Percentiles rank a stretch among this genome's conserved stretches.
phyloP scores from a whole-genome alignment of 2,113 vertebrate genomes.

The Mormyrus lacerda region DNA sequence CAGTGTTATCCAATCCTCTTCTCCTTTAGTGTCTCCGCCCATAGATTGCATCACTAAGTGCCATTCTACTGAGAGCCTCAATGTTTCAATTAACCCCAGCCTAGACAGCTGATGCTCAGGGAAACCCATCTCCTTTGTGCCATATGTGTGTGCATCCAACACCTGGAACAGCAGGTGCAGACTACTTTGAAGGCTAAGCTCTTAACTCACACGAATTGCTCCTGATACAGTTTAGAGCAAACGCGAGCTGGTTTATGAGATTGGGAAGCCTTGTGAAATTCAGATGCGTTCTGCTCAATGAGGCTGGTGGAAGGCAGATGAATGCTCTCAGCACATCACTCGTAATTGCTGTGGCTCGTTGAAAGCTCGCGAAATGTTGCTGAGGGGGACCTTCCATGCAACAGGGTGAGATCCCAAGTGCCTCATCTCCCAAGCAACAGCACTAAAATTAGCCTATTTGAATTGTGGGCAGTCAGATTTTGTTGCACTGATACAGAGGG shows the following conservation, averaged over 20 bases:
- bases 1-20: not conserved
- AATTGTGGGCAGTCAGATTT: conserved; percentile 26
- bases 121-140: not conserved
- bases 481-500: not conserved
- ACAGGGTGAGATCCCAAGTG: conserved; percentile 25
- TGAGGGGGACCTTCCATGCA: conserved; percentile 23
- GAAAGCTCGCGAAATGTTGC: conserved; percentile 20
- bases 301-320: not conserved
- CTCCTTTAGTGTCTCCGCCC: conserved; percentile 19
- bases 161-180: not conserved
- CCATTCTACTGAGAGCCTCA: conserved; percentile 31
- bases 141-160: not conserved
- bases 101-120: conserved; percentile 32
- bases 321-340: conserved; percentile 12
- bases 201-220: not conserved
- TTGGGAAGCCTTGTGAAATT: not conserved
- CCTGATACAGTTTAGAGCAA: not conserved
- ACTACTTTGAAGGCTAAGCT: not conserved
- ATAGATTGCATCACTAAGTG: conserved; percentile 26
- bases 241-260: not conserved
- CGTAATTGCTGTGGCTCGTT: conserved; percentile 25
- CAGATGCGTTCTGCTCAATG: not conserved
- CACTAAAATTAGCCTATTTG: conserved; percentile 30
- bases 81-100: conserved; percentile 36
- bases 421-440: conserved; percentile 40